phyloP scores from a whole-genome alignment of 2,888 invertebrate species.

The Parthenolecanium corni region DNA sequence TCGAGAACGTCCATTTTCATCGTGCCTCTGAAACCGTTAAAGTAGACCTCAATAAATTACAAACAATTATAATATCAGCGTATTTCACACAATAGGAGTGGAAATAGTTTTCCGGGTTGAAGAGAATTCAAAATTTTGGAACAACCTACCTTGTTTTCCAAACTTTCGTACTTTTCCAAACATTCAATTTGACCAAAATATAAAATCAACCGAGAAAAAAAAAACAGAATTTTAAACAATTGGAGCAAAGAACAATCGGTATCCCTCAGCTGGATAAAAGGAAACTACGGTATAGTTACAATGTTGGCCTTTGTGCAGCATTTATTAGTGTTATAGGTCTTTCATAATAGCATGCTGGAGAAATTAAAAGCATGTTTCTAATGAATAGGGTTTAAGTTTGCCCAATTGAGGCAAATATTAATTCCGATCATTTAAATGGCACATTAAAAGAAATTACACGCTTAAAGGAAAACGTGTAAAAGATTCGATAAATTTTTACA shows the following conservation, averaged over 20 bases:
- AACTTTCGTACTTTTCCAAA: constrained; percentile 22
- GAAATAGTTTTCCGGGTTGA: constrained; percentile 23
- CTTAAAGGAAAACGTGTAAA: background rate
- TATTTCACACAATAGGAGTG: constrained; percentile 18
- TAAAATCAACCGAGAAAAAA: constrained; percentile 8
- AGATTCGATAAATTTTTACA: background rate
- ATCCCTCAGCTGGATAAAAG: background rate
- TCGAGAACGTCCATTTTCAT: constrained; percentile 10
- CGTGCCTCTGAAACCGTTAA: constrained; percentile 1
- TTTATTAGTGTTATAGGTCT: too few species aligned
- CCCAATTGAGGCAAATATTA: background rate
- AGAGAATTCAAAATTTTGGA: constrained; percentile 12
- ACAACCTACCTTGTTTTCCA: background rate
- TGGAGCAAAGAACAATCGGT: background rate
- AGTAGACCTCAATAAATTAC: constrained; percentile 26
- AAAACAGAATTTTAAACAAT: too few species aligned
- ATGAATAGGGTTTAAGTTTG: background rate
- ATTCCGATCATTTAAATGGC: background rate
- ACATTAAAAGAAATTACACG: background rate
- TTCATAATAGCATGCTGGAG: too few species aligned
- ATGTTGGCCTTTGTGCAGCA: too few species aligned
- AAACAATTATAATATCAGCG: constrained; percentile 10
- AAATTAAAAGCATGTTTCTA: background rate
- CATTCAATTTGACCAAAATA: constrained; percentile 3
- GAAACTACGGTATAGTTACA: background rate